phyloP scores from a whole-genome alignment of 2,888 invertebrate genomes.

The Coecobrya sp. region DNA sequence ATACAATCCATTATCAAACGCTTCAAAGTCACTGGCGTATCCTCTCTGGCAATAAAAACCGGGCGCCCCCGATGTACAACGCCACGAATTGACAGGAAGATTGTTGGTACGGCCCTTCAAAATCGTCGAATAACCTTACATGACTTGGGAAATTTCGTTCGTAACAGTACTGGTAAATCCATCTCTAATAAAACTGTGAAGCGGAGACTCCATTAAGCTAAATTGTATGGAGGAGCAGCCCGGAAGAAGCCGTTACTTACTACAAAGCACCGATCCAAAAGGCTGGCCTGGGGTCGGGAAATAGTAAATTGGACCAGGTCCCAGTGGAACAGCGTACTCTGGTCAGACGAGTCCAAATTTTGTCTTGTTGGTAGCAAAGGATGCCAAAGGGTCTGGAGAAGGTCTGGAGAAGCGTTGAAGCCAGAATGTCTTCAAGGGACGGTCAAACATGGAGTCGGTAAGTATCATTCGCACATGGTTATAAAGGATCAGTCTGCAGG shows the following conservation, averaged over 20 bases:
- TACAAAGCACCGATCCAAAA: not conserved
- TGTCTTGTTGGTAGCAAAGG: not conserved
- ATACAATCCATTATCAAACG: not conserved
- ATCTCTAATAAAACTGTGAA: not conserved
- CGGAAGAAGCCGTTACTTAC: not conserved
- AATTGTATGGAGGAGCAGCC: not conserved
- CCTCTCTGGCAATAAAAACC: not conserved
- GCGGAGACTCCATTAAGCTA: not conserved
- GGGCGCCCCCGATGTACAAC: not conserved
- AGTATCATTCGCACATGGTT: not conserved
- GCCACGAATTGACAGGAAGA: not conserved
- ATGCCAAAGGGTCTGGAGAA: not conserved
- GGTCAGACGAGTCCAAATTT: conserved; percentile 29
- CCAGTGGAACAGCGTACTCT: not conserved
- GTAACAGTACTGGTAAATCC: not conserved
- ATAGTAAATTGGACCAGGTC: not conserved
- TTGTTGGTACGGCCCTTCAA: not conserved
- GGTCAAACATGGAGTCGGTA: conserved; percentile 8
- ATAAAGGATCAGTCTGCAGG: no score
- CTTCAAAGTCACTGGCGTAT: no score
- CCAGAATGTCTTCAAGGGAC: not conserved
- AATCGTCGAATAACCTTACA: not conserved
- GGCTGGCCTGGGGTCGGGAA: not conserved
- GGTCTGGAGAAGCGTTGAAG: not conserved
- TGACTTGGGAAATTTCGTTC: not conserved